phyloP scores from a whole-genome alignment of 2,888 invertebrate genomes.

The Oasisia sp. region DNA sequence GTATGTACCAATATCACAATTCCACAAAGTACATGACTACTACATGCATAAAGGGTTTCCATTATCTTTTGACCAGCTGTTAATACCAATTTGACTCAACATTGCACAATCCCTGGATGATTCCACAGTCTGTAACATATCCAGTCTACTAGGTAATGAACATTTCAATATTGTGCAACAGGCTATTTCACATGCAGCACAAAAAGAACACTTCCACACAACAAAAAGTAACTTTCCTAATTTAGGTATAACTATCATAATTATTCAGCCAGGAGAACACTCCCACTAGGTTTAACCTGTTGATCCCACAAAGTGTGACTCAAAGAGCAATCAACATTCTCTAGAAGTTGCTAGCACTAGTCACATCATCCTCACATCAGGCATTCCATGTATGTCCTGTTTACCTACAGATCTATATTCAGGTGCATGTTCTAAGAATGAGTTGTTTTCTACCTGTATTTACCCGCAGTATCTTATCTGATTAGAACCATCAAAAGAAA shows the following conservation, averaged over 20 bases:
- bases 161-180: neutral
- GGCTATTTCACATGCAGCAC: neutral
- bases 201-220: neutral
- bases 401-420: neutral
- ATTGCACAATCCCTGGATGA: neutral
- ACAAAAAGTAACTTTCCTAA: neutral
- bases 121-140: neutral
- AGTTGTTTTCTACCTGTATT: neutral
- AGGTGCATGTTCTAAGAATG: neutral
- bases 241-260: neutral
- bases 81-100: neutral
- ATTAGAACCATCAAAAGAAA: neutral
- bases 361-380: neutral
- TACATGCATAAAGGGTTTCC: too few species aligned
- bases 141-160: neutral
- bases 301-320: constrained; percentile 9
- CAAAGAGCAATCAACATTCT: neutral
- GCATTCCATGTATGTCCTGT: neutral
- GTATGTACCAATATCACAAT: too few species aligned
- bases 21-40: too few species aligned
- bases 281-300: neutral
- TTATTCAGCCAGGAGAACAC: neutral
- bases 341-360: neutral
- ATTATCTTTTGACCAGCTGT: neutral
- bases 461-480: neutral